Evolutionary conservation across 2,888 invertebrate genomes (phyloP).

Genomic region (Dicycla oo): DNA sequence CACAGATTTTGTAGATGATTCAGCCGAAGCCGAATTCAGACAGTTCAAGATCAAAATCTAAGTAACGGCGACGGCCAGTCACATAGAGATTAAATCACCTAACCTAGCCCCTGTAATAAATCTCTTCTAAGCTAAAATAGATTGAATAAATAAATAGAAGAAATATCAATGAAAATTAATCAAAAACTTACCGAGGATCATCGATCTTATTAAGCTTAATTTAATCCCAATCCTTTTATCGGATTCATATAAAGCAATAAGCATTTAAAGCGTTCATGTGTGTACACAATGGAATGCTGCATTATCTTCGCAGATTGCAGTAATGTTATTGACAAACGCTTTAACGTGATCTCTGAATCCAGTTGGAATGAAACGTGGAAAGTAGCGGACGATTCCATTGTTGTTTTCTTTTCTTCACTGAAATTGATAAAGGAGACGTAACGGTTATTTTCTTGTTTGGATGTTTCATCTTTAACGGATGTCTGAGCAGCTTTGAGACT

Average conservation of each 20-base stretch:
- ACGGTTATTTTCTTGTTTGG: constrained; percentile 1
- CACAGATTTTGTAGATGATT: constrained; percentile 1
- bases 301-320: constrained; percentile 20
- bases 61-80: background rate
- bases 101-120: background rate
- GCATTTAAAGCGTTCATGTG: constrained; percentile 21
- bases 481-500: background rate
- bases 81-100: background rate
- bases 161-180: background rate
- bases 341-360: constrained; percentile 12
- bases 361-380: constrained; percentile 19
- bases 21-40: constrained; percentile 7
- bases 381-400: constrained; percentile 15
- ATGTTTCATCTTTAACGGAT: constrained; percentile 11
- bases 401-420: constrained; percentile 19
- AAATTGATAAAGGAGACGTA: constrained; percentile 4
- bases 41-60: background rate
- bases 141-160: no score
- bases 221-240: constrained; percentile 33
- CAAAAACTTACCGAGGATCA: background rate
- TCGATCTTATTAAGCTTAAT: constrained; percentile 12
- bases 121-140: background rate
- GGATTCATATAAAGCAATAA: constrained; percentile 27
- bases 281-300: constrained; percentile 25
- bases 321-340: constrained; percentile 37